Percentiles rank a stretch among this genome's conserved stretches.
These are phyloP conservation scores for Xenus cinereus DNA, from an alignment of 2,113 vertebrate species.

Conservation along the genomic window DNA sequence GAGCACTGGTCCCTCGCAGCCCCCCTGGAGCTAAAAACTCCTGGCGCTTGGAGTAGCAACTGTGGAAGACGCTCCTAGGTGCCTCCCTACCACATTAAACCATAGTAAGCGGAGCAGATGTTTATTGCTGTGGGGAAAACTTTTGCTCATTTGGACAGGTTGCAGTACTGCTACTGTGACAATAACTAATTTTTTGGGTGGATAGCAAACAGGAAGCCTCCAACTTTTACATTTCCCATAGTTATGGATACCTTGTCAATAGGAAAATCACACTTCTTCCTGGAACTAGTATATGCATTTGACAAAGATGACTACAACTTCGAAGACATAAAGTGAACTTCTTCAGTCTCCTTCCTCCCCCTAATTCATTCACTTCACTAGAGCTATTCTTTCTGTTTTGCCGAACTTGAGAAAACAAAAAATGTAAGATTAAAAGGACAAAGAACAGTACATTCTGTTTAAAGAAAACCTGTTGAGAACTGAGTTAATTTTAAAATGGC, in stretches of 20 bases:
- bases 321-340: not conserved
- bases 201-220: not conserved
- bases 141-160: not conserved
- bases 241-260: fast-evolving
- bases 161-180: not conserved
- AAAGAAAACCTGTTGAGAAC: not conserved
- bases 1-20: not conserved
- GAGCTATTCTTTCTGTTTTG: not conserved
- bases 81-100: not conserved
- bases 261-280: not conserved
- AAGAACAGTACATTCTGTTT: not conserved
- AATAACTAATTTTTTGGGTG: not conserved
- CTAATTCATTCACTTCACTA: not conserved
- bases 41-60: not conserved
- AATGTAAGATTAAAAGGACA: not conserved
- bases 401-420: not conserved
- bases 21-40: not conserved
- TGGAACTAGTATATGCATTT: not conserved
- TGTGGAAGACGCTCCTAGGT: not conserved
- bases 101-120: not conserved
- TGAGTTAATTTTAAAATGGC: not conserved
- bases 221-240: not conserved
- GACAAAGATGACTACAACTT: not conserved
- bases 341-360: not conserved
- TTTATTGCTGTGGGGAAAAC: not conserved